Evolutionary conservation across 1,140 invertebrate species (phyloP), one percentile per base, ranked within the genome.

Genomic region (Drosophila fuyamai): DNA sequence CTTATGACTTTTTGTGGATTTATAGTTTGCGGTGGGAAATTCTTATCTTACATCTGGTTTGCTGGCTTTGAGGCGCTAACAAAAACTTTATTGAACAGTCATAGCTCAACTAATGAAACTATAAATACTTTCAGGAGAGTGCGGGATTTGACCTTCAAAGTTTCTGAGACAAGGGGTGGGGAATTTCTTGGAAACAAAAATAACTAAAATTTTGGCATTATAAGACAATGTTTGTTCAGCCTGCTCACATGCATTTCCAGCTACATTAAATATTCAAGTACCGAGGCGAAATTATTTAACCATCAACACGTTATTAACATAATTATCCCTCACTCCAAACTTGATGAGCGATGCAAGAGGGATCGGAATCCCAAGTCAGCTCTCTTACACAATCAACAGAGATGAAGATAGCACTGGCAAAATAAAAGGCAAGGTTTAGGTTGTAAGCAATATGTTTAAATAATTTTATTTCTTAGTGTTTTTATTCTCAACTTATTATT

Each of bases 281-380:
- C 56, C 27, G 43, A 14, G 14, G 1, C 16, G 51, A 75, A 84
- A 71, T 79, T 77, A 80, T 80, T 86, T 83, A 77, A 78, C 67
- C 84, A 89, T 74, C 68, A 89, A 89, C 84, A 89, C 83, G 67
- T 89, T 81, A 74, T 89, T 89, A 80, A 84, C 74, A 75, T 89
- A 89, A 89, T 89, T 84, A 81, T 70, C 43, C 41, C 60, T 59
- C 47, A 53, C 41, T 38, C 27, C 13, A 10, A n/a, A 50, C 23
- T 55, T 29, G 18, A 18, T 50, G 29, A 36, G 40, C 48, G 40
- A 58, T 72, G 57, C 76, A 76, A 59, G 36, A 41, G 77, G 68
- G 56, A 27, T 41, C n/a, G 68, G 16, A 16, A 40, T 32, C 4
- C 40, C 16, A 43, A 58, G 16, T 27, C 27, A 32, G 9, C 61